phyloP scores from a whole-genome alignment of 2,797 vertebrate species.

The Danio choprae region DNA sequence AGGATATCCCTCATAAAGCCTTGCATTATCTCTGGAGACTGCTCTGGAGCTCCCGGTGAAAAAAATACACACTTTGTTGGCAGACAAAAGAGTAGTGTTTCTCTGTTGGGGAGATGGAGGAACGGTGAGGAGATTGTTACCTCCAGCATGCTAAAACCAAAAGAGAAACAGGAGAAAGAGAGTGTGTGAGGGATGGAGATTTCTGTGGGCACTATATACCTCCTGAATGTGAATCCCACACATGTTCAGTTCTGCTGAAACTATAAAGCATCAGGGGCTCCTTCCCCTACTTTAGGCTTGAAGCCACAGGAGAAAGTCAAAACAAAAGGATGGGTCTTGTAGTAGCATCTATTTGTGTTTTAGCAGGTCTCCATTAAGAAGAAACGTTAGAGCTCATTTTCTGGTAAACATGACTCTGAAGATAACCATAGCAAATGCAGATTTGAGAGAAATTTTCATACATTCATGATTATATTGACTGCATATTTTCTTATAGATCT shows the following conservation, averaged over 20 bases:
- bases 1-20: slow-evolving; percentile 27
- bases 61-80: slow-evolving; percentile 46
- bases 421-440: slow-evolving; percentile 17
- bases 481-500: not conserved
- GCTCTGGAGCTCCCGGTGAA: slow-evolving; percentile 26
- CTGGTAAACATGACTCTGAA: not conserved
- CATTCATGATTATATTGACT: slow-evolving; percentile 1
- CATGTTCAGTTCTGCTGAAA: not conserved
- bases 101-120: slow-evolving; percentile 5
- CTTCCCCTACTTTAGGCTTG: not conserved
- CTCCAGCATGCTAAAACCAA: slow-evolving; percentile 3
- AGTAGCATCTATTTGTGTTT: not conserved
- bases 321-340: slow-evolving; percentile 6
- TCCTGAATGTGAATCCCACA: slow-evolving; percentile 1
- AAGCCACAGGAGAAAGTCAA: not conserved
- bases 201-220: not conserved
- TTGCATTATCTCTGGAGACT: slow-evolving; percentile 41
- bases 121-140: slow-evolving; percentile 22
- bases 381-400: not conserved
- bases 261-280: not conserved
- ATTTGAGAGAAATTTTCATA: not conserved
- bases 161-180: not conserved
- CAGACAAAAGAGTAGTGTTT: slow-evolving; percentile 30
- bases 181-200: slow-evolving; percentile 2
- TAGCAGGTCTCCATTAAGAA: not conserved